Base-by-base conservation (phyloP, 2,113 vertebrate genomes). In the Rhinichthys klamathensis region DNA sequence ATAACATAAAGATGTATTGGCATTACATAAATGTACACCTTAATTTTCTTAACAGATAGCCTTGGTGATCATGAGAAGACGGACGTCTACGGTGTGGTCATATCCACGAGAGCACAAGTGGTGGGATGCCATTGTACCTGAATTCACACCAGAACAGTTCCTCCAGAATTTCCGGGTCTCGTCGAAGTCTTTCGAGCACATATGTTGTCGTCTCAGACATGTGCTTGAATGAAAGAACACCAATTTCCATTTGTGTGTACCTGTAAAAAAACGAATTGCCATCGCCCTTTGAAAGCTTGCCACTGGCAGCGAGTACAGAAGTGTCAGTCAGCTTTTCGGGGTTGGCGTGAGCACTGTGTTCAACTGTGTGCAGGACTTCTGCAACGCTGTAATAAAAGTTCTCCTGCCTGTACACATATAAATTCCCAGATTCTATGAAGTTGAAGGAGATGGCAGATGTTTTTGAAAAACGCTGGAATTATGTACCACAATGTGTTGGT, bases 281-380 rank as follows among this genome's bases (percentile, higher is more conserved):
- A 77, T 89, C 35, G 88, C 83, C 9, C 72, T 89, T 21, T 87
- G 79, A 54, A 89, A 85, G 38, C 85, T 87, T n/a, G 83, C 82
- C 25, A 86, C 82, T 32, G 46, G 44, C 70, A 80, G 23, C 38
- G 76, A 84, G 63, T 88, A 86, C 75, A 84, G 82, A 76, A 83
- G 23, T 8, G 69, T 81, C 35, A 76, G 78, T 16, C 70, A 88
- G 4, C 82, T 88, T 56, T 89, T 86, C 18, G 80, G 83, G 32
- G 88, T 85, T 21, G 86, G 88, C 6, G 23, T 88, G 9, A 82
- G 80, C 32, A 83, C 84, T 3, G 84, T 79, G 5, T 88, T 76
- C 63, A 82, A 67, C 38, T 88, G 87, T 60, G 49, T 88, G 44
- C 87, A 82, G 46, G 87, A 88, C 32, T 88, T 88, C 51, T 88